phyloP scores from a whole-genome alignment of 2,888 invertebrate genomes.

The Rhingia campestris region DNA sequence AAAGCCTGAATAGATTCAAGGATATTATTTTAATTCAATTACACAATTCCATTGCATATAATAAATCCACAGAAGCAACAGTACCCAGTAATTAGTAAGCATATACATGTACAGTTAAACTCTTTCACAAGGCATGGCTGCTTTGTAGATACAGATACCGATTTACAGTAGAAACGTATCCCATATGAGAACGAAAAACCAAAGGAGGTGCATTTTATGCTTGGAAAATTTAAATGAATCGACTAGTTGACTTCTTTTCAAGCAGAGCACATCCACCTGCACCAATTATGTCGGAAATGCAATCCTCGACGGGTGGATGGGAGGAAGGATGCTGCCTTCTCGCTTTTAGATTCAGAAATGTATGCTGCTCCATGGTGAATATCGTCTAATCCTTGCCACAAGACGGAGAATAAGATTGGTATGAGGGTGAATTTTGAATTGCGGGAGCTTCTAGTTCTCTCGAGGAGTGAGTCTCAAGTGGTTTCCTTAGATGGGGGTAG shows the following conservation, averaged over 20 bases:
- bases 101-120: conserved; percentile 1
- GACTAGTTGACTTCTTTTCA: conserved; percentile 61
- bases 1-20: conserved; percentile 6
- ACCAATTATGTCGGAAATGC: conserved; percentile 8
- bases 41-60: conserved; percentile 35
- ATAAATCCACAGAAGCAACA: conserved; percentile 34
- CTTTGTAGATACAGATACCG: no score
- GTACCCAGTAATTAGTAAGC: conserved; percentile 47
- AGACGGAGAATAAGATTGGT: background rate
- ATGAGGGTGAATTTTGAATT: conserved; percentile 8
- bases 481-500: background rate
- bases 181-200: conserved; percentile 17
- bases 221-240: conserved; percentile 49
- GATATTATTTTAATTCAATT: conserved; percentile 64
- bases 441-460: background rate
- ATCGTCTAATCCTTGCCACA: conserved; percentile 4
- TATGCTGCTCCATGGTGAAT: conserved; percentile 12
- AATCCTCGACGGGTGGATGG: background rate
- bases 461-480: background rate
- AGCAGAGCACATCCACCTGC: conserved; percentile 2
- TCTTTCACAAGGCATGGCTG: no score
- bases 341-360: background rate
- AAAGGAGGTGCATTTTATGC: conserved; percentile 26
- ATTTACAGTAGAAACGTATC: no score
- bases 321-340: no score